Evolutionary conservation across 2,888 invertebrate species (phyloP).

Genomic region (Sphinx pinastri): DNA sequence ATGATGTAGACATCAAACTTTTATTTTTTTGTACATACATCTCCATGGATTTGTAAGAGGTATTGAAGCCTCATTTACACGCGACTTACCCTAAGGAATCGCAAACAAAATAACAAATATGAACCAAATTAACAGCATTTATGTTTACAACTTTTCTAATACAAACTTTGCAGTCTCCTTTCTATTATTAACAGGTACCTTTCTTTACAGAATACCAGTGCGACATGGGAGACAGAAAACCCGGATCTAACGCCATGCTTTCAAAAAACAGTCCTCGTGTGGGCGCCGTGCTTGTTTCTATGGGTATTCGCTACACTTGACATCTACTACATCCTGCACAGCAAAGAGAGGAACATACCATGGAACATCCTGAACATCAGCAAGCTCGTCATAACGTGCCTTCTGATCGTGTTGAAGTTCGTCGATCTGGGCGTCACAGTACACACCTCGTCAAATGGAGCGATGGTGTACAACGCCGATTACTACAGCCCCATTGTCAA

Average conservation of each 20-base stretch:
- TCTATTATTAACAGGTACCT: neutral
- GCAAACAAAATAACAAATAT: no score
- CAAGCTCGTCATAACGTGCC: conserved; percentile 87
- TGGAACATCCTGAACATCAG: conserved; percentile 89
- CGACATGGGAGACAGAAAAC: conserved; percentile 91
- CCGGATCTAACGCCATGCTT: conserved; percentile 96
- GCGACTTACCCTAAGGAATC: no score
- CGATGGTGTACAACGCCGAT: conserved; percentile 86
- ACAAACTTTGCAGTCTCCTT: neutral
- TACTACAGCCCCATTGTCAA: conserved; percentile 91
- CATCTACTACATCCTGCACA: conserved; percentile 88
- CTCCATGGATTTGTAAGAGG: no score
- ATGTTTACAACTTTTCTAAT: no score
- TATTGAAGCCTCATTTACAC: no score
- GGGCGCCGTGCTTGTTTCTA: conserved; percentile 94
- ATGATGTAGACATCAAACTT: no score
- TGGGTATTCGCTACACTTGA: conserved; percentile 91
- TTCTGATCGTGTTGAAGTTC: conserved; percentile 87
- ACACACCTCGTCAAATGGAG: conserved; percentile 78
- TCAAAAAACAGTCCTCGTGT: conserved; percentile 94
- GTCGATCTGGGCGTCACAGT: conserved; percentile 87
- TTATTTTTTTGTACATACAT: no score
- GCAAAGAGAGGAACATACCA: conserved; percentile 91
- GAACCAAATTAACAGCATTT: no score
- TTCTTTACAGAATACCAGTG: conserved; percentile 87